Evolutionary conservation across 2,888 invertebrate genomes (phyloP).

Genomic region (Callimorpha dominula): DNA sequence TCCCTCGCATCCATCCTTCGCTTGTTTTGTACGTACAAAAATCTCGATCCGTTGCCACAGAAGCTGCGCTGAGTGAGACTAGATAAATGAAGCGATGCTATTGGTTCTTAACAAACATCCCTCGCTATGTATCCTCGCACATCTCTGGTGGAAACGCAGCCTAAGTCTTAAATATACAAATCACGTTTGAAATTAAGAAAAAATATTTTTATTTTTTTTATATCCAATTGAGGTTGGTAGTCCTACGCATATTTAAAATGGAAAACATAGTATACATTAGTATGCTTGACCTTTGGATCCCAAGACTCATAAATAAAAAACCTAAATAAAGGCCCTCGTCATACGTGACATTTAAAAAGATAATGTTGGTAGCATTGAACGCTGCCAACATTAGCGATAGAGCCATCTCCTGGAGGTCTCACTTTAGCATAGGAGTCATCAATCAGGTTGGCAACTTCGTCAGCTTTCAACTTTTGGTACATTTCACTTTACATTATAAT

Average conservation of each 20-base stretch:
- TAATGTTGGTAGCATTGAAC: conserved; percentile 37
- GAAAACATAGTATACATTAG: background rate
- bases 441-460: conserved; percentile 67
- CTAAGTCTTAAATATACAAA: background rate
- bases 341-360: conserved; percentile 45
- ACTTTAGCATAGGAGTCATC: conserved; percentile 59
- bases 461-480: conserved; percentile 55
- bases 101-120: no score
- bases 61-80: no score
- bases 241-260: background rate
- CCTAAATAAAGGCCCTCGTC: conserved; percentile 24
- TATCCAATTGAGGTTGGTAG: background rate
- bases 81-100: no score
- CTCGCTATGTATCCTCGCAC: no score
- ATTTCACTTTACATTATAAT: conserved; percentile 46
- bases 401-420: conserved; percentile 48
- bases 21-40: no score
- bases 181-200: background rate
- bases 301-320: conserved; percentile 18
- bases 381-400: conserved; percentile 46
- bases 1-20: no score
- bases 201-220: background rate
- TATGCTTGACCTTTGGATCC: background rate
- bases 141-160: no score
- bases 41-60: no score